phyloP scores from a whole-genome alignment of 2,797 vertebrate genomes.

The Monodelphis domestica region DNA sequence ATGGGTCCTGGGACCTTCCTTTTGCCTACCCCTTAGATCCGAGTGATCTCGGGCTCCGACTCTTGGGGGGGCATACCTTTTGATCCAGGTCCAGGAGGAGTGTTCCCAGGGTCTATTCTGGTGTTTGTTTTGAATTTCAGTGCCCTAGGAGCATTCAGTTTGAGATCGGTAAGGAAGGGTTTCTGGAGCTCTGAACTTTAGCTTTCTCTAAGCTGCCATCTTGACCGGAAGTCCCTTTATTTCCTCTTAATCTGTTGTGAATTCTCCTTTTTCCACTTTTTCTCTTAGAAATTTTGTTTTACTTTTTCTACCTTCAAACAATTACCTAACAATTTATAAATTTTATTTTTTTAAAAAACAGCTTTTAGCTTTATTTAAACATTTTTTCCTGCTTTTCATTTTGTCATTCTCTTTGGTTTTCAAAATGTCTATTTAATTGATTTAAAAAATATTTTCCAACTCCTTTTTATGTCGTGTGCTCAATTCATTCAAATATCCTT shows the following conservation, averaged over 20 bases:
- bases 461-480: neutral
- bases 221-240: too few relatives aligned
- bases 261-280: neutral
- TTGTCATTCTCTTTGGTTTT: neutral
- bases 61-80: too few relatives aligned
- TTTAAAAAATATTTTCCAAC: neutral
- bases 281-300: neutral
- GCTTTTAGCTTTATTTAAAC: neutral
- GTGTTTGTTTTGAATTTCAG: too few relatives aligned
- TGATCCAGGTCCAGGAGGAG: too few relatives aligned
- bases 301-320: neutral
- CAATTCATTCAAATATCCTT: neutral
- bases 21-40: too few relatives aligned
- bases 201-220: too few relatives aligned
- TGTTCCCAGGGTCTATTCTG: too few relatives aligned
- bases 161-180: too few relatives aligned
- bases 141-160: too few relatives aligned
- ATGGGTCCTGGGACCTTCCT: too few relatives aligned
- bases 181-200: too few relatives aligned
- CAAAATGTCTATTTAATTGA: neutral
- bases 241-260: neutral
- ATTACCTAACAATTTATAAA: neutral
- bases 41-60: too few relatives aligned
- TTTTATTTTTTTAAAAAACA: neutral
- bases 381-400: neutral